These are phyloP conservation scores for Agrotis clavis DNA, from an alignment of 2,888 invertebrate species.

Conservation along the genomic window DNA sequence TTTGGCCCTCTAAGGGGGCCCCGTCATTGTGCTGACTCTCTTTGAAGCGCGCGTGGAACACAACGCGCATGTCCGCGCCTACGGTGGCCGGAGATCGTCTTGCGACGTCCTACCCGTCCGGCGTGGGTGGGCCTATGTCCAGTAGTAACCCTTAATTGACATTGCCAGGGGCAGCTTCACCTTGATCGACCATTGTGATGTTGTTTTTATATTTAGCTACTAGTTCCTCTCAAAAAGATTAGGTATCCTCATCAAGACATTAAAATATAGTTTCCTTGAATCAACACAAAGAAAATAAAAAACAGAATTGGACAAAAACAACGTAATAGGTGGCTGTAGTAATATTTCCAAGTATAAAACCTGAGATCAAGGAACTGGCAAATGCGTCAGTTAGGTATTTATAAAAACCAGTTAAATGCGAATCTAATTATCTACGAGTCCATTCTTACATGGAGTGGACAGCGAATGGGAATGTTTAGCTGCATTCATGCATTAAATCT, in stretches of 20 bases:
- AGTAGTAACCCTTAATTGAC: background rate
- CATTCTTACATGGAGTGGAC: slow-evolving; percentile 9
- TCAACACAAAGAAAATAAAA: background rate
- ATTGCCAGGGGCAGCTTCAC: background rate
- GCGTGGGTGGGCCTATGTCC: no score
- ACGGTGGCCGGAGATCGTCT: no score
- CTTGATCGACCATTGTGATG: background rate
- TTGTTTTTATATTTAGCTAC: background rate
- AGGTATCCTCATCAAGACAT: background rate
- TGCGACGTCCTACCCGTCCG: no score
- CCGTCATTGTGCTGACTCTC: no score
- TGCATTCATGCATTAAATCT: background rate
- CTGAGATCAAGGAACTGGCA: slow-evolving; percentile 34
- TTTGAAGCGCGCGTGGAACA: no score
- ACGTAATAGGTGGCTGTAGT: background rate
- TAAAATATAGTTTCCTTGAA: background rate
- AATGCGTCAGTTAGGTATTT: slow-evolving; percentile 15
- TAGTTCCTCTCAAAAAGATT: background rate
- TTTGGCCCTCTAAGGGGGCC: no score
- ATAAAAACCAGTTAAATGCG: slow-evolving; percentile 40
- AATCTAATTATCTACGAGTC: slow-evolving; percentile 33
- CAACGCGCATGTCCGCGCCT: no score
- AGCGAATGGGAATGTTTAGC: slow-evolving; percentile 13
- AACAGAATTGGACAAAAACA: slow-evolving; percentile 22
- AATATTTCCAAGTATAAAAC: slow-evolving; percentile 3